Conservation (phyloP, 1,140 invertebrate genomes). For the Heliconius himera region DNA sequence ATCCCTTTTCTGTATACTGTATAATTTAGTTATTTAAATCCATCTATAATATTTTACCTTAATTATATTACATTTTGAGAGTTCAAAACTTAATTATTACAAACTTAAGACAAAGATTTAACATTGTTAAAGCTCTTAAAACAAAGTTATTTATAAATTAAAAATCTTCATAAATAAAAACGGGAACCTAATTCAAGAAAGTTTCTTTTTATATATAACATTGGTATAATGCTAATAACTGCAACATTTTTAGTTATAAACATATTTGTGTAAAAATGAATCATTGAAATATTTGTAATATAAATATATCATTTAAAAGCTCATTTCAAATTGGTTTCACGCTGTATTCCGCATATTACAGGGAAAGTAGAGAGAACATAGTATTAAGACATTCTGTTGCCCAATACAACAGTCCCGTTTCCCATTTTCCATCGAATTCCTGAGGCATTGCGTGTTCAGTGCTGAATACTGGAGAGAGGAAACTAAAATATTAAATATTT, state of each 20-base stretch:
- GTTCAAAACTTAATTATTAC: conserved; percentile 27
- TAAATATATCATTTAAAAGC: too few species aligned
- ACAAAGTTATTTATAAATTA: conserved; percentile 31
- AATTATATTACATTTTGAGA: conserved; percentile 25
- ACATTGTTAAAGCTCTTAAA: conserved; percentile 19
- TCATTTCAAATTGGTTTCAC: too few species aligned
- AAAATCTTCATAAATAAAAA: conserved; percentile 25
- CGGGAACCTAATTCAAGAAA: conserved; percentile 3
- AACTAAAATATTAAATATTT: too few species aligned
- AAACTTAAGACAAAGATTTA: conserved; percentile 20
- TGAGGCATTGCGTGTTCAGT: too few species aligned
- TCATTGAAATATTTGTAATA: too few species aligned
- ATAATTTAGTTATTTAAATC: conserved; percentile 5
- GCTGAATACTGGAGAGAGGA: too few species aligned
- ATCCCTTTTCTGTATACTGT: background rate
- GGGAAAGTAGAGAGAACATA: too few species aligned
- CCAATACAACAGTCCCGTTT: too few species aligned
- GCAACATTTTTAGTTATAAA: background rate
- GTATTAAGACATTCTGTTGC: too few species aligned
- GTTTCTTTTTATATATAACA: conserved; percentile 13
- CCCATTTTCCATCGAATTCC: too few species aligned
- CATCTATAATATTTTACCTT: conserved; percentile 16
- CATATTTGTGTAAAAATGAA: background rate
- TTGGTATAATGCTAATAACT: background rate
- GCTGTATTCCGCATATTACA: too few species aligned